A percentile compares a stretch with the other conserved stretches of the same genome.
Evolutionary conservation across 2,888 invertebrate genomes (phyloP).

Genomic region (Trissoscelio sp.): DNA sequence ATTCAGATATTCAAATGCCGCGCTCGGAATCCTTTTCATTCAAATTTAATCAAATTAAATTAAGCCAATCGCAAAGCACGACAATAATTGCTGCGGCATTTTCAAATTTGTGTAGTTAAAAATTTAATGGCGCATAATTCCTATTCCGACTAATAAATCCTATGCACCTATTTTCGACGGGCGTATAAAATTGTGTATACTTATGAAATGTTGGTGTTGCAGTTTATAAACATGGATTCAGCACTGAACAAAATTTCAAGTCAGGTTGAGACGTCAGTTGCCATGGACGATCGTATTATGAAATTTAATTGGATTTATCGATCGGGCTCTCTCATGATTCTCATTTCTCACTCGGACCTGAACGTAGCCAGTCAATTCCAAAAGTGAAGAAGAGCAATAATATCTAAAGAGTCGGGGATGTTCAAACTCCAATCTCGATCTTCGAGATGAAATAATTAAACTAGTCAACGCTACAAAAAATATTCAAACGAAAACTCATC

Average conservation of each 20-base stretch:
- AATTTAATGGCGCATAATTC: constrained; percentile 11
- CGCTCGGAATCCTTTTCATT: constrained; percentile 6
- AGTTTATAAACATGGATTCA: constrained; percentile 44
- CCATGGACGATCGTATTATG: constrained; percentile 75
- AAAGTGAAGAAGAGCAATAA: constrained; percentile 59
- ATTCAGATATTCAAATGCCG: constrained; percentile 47
- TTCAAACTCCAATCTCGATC: constrained; percentile 48
- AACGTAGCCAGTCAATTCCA: constrained; percentile 37
- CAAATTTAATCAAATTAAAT: constrained; percentile 37
- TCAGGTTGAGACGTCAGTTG: constrained; percentile 51
- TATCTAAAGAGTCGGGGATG: constrained; percentile 62
- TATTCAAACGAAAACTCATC: neutral
- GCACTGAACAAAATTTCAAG: constrained; percentile 47
- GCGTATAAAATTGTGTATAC: constrained; percentile 16
- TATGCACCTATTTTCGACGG: neutral
- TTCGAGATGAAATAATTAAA: constrained; percentile 30
- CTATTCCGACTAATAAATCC: neutral
- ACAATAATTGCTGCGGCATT: constrained; percentile 6
- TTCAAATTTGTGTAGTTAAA: neutral
- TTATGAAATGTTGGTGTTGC: constrained; percentile 5
- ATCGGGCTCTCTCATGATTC: constrained; percentile 79
- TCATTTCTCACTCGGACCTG: constrained; percentile 73
- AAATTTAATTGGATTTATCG: constrained; percentile 83
- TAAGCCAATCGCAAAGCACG: constrained; percentile 21
- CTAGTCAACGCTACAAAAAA: neutral